A percentile compares a stretch with the other conserved stretches of the same genome.
Conservation (phyloP, 2,888 invertebrate genomes). For the Entomobrya proxima region DNA sequence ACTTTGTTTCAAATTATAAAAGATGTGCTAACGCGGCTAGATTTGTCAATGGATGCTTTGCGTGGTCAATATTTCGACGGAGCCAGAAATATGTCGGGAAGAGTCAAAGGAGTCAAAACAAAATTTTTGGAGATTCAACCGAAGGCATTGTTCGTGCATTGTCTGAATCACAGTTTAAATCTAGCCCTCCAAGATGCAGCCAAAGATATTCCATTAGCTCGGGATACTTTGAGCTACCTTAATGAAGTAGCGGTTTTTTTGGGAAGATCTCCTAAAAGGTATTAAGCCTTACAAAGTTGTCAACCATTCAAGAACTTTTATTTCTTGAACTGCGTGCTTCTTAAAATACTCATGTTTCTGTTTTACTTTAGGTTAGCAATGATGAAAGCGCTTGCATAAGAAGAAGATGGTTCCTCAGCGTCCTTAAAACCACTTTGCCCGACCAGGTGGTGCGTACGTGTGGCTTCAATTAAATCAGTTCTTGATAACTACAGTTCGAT, state of each 20-base stretch:
- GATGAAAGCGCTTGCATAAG: too few species aligned
- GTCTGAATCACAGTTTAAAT: constrained; percentile 49
- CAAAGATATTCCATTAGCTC: neutral
- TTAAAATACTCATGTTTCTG: too few species aligned
- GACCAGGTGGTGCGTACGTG: too few species aligned
- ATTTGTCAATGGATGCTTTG: neutral
- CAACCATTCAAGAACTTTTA: too few species aligned
- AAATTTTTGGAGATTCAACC: neutral
- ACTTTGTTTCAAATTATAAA: neutral
- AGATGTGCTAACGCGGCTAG: neutral
- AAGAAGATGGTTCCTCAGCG: too few species aligned
- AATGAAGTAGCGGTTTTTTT: neutral
- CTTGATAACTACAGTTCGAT: too few species aligned
- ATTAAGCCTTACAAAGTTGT: too few species aligned
- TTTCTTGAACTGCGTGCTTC: too few species aligned
- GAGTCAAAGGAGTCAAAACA: constrained; percentile 10
- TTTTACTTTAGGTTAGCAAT: too few species aligned
- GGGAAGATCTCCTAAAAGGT: neutral
- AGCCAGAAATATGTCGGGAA: constrained; percentile 44
- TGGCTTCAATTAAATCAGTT: too few species aligned
- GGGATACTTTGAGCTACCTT: neutral
- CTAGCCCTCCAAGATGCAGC: constrained; percentile 36
- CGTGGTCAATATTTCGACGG: constrained; percentile 44
- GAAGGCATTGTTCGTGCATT: constrained; percentile 26
- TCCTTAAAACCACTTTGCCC: too few species aligned